Conservation (phyloP, 2,797 vertebrate genomes). For the Argyrosomus regius region DNA sequence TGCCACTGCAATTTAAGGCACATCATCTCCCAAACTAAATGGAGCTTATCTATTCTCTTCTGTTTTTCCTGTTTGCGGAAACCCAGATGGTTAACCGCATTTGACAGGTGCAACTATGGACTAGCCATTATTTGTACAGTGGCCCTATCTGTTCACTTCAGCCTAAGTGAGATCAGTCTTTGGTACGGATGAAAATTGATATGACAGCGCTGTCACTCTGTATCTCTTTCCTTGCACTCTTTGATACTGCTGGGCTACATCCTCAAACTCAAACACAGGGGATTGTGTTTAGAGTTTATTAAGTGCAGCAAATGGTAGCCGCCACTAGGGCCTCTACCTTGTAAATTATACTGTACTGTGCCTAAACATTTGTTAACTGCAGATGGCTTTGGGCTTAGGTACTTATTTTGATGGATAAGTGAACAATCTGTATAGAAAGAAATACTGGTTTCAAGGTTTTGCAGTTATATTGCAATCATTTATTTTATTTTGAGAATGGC, state of each 20-base stretch:
- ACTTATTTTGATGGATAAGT: conserved; percentile 11
- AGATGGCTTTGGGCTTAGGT: background rate
- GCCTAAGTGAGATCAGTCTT: conserved; percentile 67
- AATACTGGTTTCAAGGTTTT: background rate
- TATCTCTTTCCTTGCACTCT: conserved; percentile 51
- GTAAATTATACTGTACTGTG: conserved; percentile 3
- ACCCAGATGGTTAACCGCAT: conserved; percentile 71
- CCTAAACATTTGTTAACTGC: conserved; percentile 14
- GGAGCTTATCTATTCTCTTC: conserved; percentile 62
- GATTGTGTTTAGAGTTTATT: conserved; percentile 37
- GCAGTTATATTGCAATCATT: background rate
- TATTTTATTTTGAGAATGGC: background rate
- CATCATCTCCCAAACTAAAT: conserved; percentile 65
- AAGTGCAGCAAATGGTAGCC: conserved; percentile 36
- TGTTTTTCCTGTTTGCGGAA: conserved; percentile 49
- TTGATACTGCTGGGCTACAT: conserved; percentile 47
- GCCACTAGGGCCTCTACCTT: conserved; percentile 18
- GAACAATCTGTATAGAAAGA: background rate
- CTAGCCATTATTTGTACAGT: conserved; percentile 77
- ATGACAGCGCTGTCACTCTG: conserved; percentile 60
- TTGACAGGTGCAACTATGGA: conserved; percentile 78
- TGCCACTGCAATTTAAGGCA: conserved; percentile 69
- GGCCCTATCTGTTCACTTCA: conserved; percentile 59
- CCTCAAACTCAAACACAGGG: conserved; percentile 25
- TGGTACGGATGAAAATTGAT: conserved; percentile 60